A percentile compares a stretch with the other conserved stretches of the same genome.
These are phyloP conservation scores for Peromyscus attwateri DNA, from an alignment of 2,797 vertebrate genomes.

Conservation along the genomic window DNA sequence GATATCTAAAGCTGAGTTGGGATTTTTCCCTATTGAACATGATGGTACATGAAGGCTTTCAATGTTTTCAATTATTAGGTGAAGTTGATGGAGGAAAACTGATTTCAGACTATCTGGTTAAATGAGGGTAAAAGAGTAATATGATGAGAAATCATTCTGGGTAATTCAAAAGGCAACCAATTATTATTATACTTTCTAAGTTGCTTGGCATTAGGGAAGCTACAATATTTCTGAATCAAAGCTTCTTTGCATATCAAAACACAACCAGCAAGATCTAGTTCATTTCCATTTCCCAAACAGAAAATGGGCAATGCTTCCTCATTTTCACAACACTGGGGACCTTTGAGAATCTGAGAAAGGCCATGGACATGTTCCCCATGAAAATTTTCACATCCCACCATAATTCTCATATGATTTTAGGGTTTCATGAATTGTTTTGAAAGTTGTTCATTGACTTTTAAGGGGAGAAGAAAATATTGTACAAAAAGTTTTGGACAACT, in stretches of 20 bases:
- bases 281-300: neutral
- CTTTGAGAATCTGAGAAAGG: constrained; percentile 33
- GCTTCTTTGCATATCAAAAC: constrained; percentile 38
- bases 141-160: neutral
- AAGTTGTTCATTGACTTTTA: neutral
- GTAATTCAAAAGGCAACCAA: neutral
- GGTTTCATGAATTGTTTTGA: neutral
- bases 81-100: neutral
- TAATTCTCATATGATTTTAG: neutral
- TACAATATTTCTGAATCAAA: neutral
- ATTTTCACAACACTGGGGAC: neutral
- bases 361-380: neutral
- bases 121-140: constrained; percentile 35
- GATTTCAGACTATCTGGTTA: neutral
- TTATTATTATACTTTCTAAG: neutral
- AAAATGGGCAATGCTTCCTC: neutral
- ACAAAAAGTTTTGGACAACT: neutral
- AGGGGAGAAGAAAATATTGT: neutral
- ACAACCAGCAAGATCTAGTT: neutral
- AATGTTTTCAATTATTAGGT: neutral
- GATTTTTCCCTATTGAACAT: neutral
- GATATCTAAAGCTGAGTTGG: neutral
- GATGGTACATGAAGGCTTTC: neutral
- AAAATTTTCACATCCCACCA: neutral
- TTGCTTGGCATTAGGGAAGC: neutral